A percentile compares a stretch with the other conserved stretches of the same genome.
Conservation (phyloP, 2,888 invertebrate species). For the Orthosia gracilis region DNA sequence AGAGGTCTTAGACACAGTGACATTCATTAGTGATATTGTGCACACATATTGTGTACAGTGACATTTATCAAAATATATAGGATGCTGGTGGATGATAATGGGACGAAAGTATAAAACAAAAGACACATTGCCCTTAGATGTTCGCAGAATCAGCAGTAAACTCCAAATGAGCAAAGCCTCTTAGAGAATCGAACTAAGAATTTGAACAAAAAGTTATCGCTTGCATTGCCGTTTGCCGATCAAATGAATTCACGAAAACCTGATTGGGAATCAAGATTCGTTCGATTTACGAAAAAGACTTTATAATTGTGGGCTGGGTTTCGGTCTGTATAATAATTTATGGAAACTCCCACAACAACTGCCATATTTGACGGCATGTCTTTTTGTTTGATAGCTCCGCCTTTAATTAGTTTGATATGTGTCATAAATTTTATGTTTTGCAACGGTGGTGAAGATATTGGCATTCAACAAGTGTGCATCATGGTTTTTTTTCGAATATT, state of each 20-base stretch:
- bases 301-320: slow-evolving; percentile 62
- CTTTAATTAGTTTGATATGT: slow-evolving; percentile 33
- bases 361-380: slow-evolving; percentile 45
- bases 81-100: too few relatives aligned
- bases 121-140: too few relatives aligned
- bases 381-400: slow-evolving; percentile 49
- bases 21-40: not conserved
- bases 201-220: slow-evolving; percentile 51
- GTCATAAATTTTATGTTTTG: slow-evolving; percentile 18
- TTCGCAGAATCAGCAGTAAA: slow-evolving; percentile 22
- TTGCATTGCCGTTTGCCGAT: slow-evolving; percentile 28
- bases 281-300: slow-evolving; percentile 42
- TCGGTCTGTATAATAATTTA: slow-evolving; percentile 51
- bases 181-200: slow-evolving; percentile 45
- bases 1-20: not conserved
- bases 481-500: not conserved
- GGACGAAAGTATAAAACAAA: not conserved
- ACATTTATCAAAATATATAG: too few relatives aligned
- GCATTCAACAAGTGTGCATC: not conserved
- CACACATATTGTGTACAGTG: too few relatives aligned
- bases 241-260: slow-evolving; percentile 59
- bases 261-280: slow-evolving; percentile 57
- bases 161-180: slow-evolving; percentile 18
- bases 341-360: slow-evolving; percentile 59
- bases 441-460: not conserved